phyloP scores from a whole-genome alignment of 1,140 invertebrate species.

The Gonioctena quinquepunctata region DNA sequence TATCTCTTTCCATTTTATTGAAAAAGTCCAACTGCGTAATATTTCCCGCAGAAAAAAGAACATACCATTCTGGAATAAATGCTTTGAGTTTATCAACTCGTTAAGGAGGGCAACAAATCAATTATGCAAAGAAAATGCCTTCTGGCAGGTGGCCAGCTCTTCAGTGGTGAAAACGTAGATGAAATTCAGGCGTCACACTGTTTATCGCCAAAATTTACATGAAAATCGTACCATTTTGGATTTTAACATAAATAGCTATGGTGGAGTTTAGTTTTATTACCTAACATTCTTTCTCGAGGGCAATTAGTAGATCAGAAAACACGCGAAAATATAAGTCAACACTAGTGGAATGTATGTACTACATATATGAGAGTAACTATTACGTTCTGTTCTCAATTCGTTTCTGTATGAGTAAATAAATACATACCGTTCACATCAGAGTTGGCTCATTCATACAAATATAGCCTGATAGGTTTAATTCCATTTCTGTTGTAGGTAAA shows the following conservation, averaged over 20 bases:
- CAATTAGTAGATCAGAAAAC: background rate
- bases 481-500: too few relatives aligned
- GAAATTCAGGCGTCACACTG: background rate
- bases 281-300: background rate
- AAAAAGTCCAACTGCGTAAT: too few relatives aligned
- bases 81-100: background rate
- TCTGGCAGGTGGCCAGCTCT: background rate
- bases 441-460: too few relatives aligned
- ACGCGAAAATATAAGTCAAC: too few relatives aligned
- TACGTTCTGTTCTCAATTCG: too few relatives aligned
- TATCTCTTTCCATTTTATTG: too few relatives aligned
- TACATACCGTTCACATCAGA: too few relatives aligned
- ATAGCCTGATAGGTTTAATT: too few relatives aligned
- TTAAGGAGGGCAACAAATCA: background rate
- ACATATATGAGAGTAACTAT: too few relatives aligned
- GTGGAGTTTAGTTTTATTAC: background rate
- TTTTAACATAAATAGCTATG: background rate
- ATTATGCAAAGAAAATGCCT: background rate
- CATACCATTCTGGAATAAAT: background rate
- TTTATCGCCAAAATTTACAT: background rate
- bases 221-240: background rate
- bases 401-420: too few relatives aligned
- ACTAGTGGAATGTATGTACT: too few relatives aligned
- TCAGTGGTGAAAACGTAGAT: background rate
- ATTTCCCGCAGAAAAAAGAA: too few relatives aligned